Evolutionary conservation across 2,888 invertebrate species (phyloP), one percentile per base, ranked within the genome.

Genomic region (Drosophila pegasa): DNA sequence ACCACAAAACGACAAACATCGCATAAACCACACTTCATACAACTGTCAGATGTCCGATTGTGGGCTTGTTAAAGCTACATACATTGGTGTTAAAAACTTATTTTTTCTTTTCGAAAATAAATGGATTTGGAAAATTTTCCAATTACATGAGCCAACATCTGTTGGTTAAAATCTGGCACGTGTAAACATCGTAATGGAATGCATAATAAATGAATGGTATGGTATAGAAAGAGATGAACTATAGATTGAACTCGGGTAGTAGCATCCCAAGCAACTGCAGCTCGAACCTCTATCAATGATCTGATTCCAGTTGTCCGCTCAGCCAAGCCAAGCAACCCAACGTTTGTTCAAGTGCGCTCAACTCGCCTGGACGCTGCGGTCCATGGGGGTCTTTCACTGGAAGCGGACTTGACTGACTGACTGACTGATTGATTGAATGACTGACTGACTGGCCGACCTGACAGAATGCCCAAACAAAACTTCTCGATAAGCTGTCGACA

Each of bases 401-500:
- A 58, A 70, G 50, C 63, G 65, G 73, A 67, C 60, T 73, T 45
- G 58, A 18, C 29, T 41, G 65, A 56, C 16, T 45, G 43, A 45
- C 2, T 45, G 25, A 25, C 45, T 55, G 78, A 71, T 68, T 76
- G 81, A 82, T 80, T 80, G 67, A 56, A 65, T 35, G 69, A 48
- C 29, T 40, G 52, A 29, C 54, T 50, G 57, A 38, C 35, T 45
- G 66, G 16, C 31, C 31, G 65, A 40, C n/a, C 50, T 51, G 82
- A 69, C 77, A 82, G 88, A 83, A 83, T 74, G 62, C 56, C 71
- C 63, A 60, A 71, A 85, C 66, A 61, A 84, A 75, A 68, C 70
- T 78, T 78, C 78, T 78, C 25, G 75, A 56, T 31, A 33, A 55
- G 43, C 48, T 50, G 80, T 59, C 67, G 68, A 67, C 61, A 60